Conservation (phyloP, 2,797 vertebrate genomes). For the Tapirus indicus region DNA sequence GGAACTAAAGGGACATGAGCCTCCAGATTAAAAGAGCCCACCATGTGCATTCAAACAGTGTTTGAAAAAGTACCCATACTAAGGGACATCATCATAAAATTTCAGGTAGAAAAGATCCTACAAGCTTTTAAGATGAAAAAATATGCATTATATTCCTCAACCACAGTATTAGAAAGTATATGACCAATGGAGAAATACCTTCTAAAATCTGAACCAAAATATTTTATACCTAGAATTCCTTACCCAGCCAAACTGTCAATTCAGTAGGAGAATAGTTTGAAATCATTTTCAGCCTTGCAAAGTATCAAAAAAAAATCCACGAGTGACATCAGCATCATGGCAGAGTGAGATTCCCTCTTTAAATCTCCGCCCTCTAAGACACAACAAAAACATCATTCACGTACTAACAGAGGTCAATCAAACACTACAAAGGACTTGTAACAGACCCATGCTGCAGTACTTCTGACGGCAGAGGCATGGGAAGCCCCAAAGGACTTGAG, state of each 20-base stretch:
- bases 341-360: too few species aligned
- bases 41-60: background rate
- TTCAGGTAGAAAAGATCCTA: background rate
- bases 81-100: background rate
- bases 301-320: background rate
- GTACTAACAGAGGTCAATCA: too few species aligned
- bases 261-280: background rate
- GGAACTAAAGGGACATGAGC: background rate
- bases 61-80: background rate
- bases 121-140: background rate
- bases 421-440: too few species aligned
- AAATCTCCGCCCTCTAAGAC: too few species aligned
- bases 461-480: too few species aligned
- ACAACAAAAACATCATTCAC: too few species aligned
- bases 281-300: slow-evolving; percentile 5
- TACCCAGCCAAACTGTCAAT: background rate
- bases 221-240: slow-evolving; percentile 6
- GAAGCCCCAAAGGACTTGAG: too few species aligned
- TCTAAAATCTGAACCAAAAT: background rate
- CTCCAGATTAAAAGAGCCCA: background rate
- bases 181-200: background rate
- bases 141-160: background rate
- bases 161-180: background rate
- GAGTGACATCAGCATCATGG: too few species aligned
- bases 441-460: too few species aligned